These are phyloP conservation scores for Danio jaintianensis DNA, from an alignment of 2,797 vertebrate species.

Conservation along the genomic window DNA sequence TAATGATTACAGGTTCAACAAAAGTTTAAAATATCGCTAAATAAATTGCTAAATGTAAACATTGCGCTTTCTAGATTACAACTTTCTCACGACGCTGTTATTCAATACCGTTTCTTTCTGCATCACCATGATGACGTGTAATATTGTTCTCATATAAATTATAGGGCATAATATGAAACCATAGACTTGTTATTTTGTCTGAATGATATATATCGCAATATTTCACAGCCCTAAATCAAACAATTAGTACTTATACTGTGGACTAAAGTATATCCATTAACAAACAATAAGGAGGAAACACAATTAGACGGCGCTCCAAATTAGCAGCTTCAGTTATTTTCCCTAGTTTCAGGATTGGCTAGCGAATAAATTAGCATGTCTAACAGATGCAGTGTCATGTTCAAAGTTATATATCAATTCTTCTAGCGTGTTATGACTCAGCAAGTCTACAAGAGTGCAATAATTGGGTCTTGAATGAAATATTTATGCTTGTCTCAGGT, in stretches of 20 bases:
- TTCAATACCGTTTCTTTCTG: too few species aligned
- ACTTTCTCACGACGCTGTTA: too few species aligned
- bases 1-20: too few species aligned
- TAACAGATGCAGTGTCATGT: slow-evolving; percentile 30
- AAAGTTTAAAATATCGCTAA: too few species aligned
- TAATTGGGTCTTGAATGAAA: slow-evolving; percentile 53
- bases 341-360: background rate
- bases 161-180: too few species aligned
- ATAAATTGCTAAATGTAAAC: too few species aligned
- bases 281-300: background rate
- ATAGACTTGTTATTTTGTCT: too few species aligned
- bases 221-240: too few species aligned
- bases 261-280: background rate
- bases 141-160: too few species aligned
- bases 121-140: too few species aligned
- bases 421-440: slow-evolving; percentile 40
- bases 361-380: slow-evolving; percentile 23
- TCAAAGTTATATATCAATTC: slow-evolving; percentile 34
- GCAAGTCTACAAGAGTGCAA: slow-evolving; percentile 33
- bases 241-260: background rate
- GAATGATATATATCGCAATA: too few species aligned
- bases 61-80: too few species aligned
- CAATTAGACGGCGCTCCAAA: background rate
- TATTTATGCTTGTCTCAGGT: slow-evolving; percentile 44
- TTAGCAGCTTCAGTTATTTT: slow-evolving; percentile 20